Evolutionary conservation across 64 coral and sea anemone species (phyloP).

Genomic region (Stylophora pistillata): DNA sequence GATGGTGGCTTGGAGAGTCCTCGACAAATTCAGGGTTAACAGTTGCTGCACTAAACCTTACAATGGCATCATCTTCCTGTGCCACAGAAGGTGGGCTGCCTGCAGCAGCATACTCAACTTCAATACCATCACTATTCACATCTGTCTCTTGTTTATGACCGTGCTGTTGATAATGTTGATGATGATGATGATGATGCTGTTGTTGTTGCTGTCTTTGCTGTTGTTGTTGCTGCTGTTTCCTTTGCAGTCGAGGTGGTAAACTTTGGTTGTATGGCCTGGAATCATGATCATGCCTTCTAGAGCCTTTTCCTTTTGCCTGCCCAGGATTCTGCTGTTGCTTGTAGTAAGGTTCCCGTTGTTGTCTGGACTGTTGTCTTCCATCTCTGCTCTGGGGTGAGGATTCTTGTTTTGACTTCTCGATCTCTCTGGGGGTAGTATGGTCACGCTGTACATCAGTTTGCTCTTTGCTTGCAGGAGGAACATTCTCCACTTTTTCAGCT

Average conservation of each 20-base stretch:
- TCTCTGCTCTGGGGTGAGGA: neutral
- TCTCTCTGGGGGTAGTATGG: constrained; percentile 16
- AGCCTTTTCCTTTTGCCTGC: constrained; percentile 57
- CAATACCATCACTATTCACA: neutral
- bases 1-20: neutral
- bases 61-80: constrained; percentile 32
- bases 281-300: constrained; percentile 80
- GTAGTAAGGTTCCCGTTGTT: constrained; percentile 45
- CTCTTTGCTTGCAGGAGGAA: constrained; percentile 10
- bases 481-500: constrained; percentile 14
- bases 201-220: constrained; percentile 57
- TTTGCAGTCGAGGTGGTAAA: constrained; percentile 83
- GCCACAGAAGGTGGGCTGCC: constrained; percentile 9
- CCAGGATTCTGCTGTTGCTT: constrained; percentile 67
- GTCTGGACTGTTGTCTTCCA: constrained; percentile 30
- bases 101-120: neutral
- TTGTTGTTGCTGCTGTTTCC: constrained; percentile 88
- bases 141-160: constrained; percentile 1
- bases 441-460: constrained; percentile 22
- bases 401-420: constrained; percentile 3
- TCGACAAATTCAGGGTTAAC: constrained; percentile 19
- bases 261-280: constrained; percentile 76
- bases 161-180: constrained; percentile 19
- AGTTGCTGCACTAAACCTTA: constrained; percentile 6
- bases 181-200: constrained; percentile 21